These are phyloP conservation scores for Mormyrops boulengeri DNA, from an alignment of 2,797 vertebrate genomes.

Conservation along the genomic window DNA sequence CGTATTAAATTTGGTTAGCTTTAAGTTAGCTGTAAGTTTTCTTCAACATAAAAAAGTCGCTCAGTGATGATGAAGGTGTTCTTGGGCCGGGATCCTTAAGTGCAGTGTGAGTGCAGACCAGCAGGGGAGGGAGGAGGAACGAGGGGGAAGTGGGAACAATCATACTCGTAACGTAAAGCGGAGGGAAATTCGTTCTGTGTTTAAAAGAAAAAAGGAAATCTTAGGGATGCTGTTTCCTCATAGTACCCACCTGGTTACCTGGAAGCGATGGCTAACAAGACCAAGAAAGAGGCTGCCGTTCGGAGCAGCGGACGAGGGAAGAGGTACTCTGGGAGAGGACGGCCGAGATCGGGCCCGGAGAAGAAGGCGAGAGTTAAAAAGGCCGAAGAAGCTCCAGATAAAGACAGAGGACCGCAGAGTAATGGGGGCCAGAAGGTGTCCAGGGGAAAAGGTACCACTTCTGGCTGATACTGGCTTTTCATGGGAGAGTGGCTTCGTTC, in stretches of 20 bases:
- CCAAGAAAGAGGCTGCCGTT: slow-evolving; percentile 72
- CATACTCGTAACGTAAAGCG: background rate
- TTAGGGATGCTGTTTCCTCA: slow-evolving; percentile 23
- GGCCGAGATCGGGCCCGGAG: slow-evolving; percentile 50
- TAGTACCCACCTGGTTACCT: slow-evolving; percentile 96
- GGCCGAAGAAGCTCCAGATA: slow-evolving; percentile 40
- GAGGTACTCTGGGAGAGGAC: slow-evolving; percentile 66
- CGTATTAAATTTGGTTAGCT: background rate
- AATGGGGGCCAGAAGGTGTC: slow-evolving; percentile 55
- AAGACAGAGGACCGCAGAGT: slow-evolving; percentile 49
- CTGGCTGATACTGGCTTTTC: background rate
- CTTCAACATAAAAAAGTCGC: background rate
- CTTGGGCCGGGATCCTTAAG: background rate
- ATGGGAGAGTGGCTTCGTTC: background rate
- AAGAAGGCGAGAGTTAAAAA: slow-evolving; percentile 53
- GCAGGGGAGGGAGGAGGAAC: background rate
- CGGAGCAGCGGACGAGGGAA: slow-evolving; percentile 60
- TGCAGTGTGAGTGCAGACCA: background rate
- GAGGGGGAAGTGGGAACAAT: background rate
- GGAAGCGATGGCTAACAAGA: slow-evolving; percentile 92
- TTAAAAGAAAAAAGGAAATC: background rate
- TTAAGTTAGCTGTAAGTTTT: too few relatives aligned
- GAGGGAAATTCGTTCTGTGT: background rate
- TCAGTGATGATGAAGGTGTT: background rate
- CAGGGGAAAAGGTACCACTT: slow-evolving; percentile 31